Base-by-base conservation (phyloP, 2,113 vertebrate species). In the Microcebus tavaratra region DNA sequence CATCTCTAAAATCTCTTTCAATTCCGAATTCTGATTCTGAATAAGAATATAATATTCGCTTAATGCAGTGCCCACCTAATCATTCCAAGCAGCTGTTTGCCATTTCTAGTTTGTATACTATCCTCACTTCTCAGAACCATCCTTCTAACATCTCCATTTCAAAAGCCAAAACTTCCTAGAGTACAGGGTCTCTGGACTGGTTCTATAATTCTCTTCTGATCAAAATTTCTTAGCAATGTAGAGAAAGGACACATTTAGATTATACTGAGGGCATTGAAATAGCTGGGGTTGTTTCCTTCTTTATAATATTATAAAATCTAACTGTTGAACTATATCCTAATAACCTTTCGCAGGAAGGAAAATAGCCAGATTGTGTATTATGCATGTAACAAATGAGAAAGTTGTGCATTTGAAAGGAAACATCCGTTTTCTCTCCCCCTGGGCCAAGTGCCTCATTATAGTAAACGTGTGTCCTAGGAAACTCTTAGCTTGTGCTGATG, bases 261-360 rank as follows among this genome's bases (percentile, higher is more conserved):
- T 89, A 61, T 34, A 76, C 31, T 18, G 34, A 87, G 18, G 57
- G 8, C 25, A 50, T 11, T 34, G 50, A 93, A 90, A 76, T 65
- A 92, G 27, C 59, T 95, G 27, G 79, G 73, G 7, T 83, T 39
- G 15, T 75, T 85, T 87, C 39, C 53, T 97, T 78, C 59, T 48
- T 88, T 79, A 42, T n/a, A 55, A 80, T 59, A 68, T 39, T 83
- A 70, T 73, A 59, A 87, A 94, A 87, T 63, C 89, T 84, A 89
- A 89, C 50, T 78, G 48, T 86, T 90, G 79, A 88, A 61, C 57
- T 96, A 45, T 34, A 84, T 79, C 92, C 70, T 87, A 88, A 84
- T 92, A 91, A 90, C 20, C 6, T 97, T 95, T 93, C 72, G n/a
- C 31, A 50, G 45, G 84, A 95, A 95, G 36, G 55, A 82, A 97